phyloP scores from a whole-genome alignment of 2,888 invertebrate species.

The Osedax fenrisi region DNA sequence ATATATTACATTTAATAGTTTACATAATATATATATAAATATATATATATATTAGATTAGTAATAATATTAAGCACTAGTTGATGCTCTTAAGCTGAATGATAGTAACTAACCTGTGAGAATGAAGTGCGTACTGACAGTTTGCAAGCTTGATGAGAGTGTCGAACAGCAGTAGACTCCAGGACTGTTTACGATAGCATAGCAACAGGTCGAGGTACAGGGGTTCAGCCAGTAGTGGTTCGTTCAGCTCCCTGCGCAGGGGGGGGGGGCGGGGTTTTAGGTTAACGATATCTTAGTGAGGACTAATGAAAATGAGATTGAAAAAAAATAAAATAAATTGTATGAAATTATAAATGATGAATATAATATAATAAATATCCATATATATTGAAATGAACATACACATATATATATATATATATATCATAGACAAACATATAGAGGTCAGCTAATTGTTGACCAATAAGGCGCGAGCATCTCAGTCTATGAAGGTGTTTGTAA shows the following conservation, averaged over 20 bases:
- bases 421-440: conserved; percentile 59
- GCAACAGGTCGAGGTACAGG: not conserved
- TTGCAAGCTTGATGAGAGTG: not conserved
- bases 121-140: not conserved
- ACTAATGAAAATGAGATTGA: no score
- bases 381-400: no score
- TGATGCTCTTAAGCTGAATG: no score
- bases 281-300: no score
- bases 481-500: conserved; percentile 77
- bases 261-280: no score
- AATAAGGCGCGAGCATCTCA: conserved; percentile 72
- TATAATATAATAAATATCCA: no score
- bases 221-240: not conserved
- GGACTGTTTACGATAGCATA: not conserved
- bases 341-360: no score
- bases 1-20: no score
- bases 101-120: not conserved
- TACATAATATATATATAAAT: no score
- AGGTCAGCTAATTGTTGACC: conserved; percentile 79
- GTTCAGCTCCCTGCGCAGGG: not conserved
- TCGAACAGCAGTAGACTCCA: not conserved
- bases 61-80: no score
- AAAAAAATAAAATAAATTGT: no score
- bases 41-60: no score
- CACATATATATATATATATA: not conserved